Conservation (phyloP, 2,797 vertebrate species). For the Trematomus bernacchii region DNA sequence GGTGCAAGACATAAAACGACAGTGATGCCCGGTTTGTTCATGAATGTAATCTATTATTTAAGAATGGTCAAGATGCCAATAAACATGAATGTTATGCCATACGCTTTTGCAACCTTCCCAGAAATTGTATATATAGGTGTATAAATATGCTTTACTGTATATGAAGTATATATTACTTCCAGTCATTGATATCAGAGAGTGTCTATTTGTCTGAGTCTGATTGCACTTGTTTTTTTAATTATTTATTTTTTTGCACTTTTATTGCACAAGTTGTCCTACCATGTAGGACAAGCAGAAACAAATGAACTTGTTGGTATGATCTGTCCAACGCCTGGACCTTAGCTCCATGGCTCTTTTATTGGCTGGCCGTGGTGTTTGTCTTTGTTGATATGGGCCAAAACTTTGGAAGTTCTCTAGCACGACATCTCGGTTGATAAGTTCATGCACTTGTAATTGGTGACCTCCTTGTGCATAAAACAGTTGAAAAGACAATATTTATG, state of each 20-base stretch:
- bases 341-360: constrained; percentile 7
- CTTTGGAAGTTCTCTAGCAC: constrained; percentile 27
- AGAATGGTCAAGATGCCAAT: background rate
- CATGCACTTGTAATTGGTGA: constrained; percentile 61
- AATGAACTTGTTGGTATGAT: background rate
- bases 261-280: background rate
- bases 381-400: constrained; percentile 41
- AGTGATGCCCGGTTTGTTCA: background rate
- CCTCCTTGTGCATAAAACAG: constrained; percentile 62
- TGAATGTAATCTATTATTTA: background rate
- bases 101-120: background rate
- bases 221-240: background rate
- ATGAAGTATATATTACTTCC: background rate
- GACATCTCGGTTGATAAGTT: no score
- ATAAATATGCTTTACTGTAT: background rate
- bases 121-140: background rate
- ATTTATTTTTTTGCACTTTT: no score
- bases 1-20: background rate
- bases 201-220: background rate
- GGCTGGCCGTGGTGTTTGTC: constrained; percentile 12
- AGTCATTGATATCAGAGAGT: background rate
- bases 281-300: background rate
- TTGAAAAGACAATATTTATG: constrained; percentile 64
- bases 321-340: background rate
- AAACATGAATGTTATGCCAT: background rate